Conservation (phyloP, 2,113 vertebrate species). For the Platycercus adscitus region DNA sequence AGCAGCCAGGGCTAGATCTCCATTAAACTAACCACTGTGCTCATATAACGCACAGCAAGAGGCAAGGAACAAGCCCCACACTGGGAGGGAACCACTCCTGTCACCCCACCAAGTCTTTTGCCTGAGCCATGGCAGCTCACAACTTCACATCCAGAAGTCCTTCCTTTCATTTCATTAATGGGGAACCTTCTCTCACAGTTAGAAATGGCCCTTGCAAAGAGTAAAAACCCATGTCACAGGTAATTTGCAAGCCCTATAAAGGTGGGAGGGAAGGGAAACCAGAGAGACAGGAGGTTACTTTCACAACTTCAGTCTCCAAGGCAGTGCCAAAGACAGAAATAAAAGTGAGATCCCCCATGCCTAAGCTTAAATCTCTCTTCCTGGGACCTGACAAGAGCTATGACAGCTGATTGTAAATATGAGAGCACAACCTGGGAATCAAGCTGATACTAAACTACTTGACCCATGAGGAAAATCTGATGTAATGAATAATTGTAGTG, state of each 20-base stretch:
- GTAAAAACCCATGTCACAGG: neutral
- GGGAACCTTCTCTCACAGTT: neutral
- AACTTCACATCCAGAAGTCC: neutral
- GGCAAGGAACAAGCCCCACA: fast-evolving
- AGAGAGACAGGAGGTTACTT: neutral
- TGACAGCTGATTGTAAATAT: neutral
- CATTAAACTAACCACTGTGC: neutral
- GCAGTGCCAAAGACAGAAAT: neutral
- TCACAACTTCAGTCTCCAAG: neutral
- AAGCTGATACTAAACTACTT: neutral
- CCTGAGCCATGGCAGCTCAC: fast-evolving
- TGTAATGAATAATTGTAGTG: neutral
- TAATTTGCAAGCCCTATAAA: neutral
- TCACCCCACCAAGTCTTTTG: neutral
- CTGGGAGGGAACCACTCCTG: neutral
- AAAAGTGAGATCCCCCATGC: fast-evolving
- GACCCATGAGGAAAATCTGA: neutral
- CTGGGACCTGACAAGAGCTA: neutral
- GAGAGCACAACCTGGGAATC: neutral
- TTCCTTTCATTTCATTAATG: neutral
- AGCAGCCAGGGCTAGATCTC: neutral
- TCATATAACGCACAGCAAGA: fast-evolving
- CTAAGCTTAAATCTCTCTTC: neutral
- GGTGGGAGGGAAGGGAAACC: neutral
- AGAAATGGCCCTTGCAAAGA: neutral